Evolutionary conservation across 1,140 invertebrate genomes (phyloP), one percentile per base, ranked within the genome.

Genomic region (Hydropsyche tenuis): DNA sequence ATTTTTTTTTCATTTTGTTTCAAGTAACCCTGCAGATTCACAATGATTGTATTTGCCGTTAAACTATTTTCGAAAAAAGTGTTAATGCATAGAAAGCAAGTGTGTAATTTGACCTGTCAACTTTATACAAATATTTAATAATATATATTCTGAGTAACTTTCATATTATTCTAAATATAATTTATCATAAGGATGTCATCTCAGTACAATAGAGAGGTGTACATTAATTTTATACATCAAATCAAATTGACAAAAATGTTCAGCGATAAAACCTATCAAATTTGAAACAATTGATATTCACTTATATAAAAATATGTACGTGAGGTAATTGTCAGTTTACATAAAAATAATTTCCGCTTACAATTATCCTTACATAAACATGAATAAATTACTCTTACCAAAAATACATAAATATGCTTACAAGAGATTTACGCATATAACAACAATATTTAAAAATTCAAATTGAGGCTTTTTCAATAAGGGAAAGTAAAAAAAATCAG

Each of bases 361-460:
- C 9, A 3, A 68, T 25, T 68, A 46, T 25, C 23, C 46, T 70
- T 70, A 70, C 18, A 56, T 56, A 56, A 53, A 70, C 48, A 53
- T 70, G 42, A 56, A 70, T 70, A 56, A 70, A 70, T 70, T 70
- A 70, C 30, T 25, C 65, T 68, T 42, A 48, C 37, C 37, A 68
- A 68, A 68, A 43, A 68, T 70, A 70, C 46, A 70, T 60, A 56
- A 56, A 56, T 56, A 53, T 56, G 30, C 30, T 37, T 37, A 37
- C 30, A 37, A 56, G 51, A 70, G 23, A 56, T 70, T 70, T 70
- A 70, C 68, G 68, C 68, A 70, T 70, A 56, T 70, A 70, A 70
- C 42, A 70, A 70, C 68, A 70, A 70, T 70, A 20, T 60, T 60
- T 60, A 60, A 60, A 60, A 60, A 25, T 60, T 60, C 20, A 53